phyloP scores from a whole-genome alignment of 2,797 vertebrate species.

The Steatocranus sp. region DNA sequence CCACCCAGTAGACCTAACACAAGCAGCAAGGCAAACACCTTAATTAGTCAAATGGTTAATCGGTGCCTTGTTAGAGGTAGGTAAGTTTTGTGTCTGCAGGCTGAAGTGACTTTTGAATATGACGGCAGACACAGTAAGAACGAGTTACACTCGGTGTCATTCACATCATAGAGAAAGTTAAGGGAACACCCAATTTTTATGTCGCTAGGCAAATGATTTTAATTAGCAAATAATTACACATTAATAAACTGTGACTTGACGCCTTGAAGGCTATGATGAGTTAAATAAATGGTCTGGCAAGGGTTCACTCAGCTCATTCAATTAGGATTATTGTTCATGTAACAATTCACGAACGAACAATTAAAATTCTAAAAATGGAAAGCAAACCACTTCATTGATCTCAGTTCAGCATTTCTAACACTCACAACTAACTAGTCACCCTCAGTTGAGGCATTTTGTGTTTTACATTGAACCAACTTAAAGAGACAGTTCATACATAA shows the following conservation, averaged over 20 bases:
- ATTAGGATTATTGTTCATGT: neutral
- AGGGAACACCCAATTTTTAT: neutral
- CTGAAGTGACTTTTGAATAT: neutral
- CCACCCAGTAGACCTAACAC: constrained; percentile 90
- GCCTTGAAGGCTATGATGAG: neutral
- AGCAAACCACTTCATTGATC: neutral
- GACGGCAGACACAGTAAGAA: neutral
- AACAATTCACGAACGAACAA: neutral
- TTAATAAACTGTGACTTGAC: neutral
- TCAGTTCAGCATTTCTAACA: neutral
- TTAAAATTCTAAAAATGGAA: neutral
- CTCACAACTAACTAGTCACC: neutral
- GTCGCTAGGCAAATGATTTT: neutral
- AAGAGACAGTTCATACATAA: neutral
- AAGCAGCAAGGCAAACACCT: neutral
- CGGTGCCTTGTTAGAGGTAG: neutral
- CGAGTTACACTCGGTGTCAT: neutral
- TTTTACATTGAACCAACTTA: neutral
- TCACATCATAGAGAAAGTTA: neutral
- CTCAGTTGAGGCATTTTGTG: neutral
- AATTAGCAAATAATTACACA: neutral
- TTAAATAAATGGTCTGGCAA: neutral
- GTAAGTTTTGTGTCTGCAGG: neutral
- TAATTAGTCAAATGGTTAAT: neutral
- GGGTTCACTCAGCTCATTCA: neutral